Base-by-base conservation (phyloP, 2,888 invertebrate genomes). In the Napeogenes inachia region DNA sequence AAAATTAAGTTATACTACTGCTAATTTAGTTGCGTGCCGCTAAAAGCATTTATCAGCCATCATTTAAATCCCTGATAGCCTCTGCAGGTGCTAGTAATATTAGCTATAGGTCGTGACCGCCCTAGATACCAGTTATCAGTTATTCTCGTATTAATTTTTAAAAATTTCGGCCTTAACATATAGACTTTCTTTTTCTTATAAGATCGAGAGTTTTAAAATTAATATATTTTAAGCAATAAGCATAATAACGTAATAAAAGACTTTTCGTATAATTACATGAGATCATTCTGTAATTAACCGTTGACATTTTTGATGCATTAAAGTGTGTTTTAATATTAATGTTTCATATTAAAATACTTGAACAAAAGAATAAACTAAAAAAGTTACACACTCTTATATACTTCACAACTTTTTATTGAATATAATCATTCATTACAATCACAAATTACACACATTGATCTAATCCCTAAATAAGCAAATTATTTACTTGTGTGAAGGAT, bases 11-110 rank as follows among this genome's bases (percentile, higher is more conserved):
- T 60, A 57, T 68, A 67, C 61, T 56, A 57, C 30, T 62, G 70
- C 60, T 73, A 76, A 77, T 73, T 63, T 67, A 76, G 77, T 78
- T 77, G 74, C 75, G 71, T 74, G 74, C 61, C 57, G 68, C 70
- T 81, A 79, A 81, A 82, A 81, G 79, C 79, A 72, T 79, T 82
- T 79, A 80, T 77, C 73, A 62, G 75, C 73, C 72, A 73, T 79
- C 75, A 80, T 77, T 80, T 77, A 76, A 78, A 76, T 78, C 72
- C 65, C 53, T 73, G 65, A 73, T 73, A 72, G 73, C 71, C 69
- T 65, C 65, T 60, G 55, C 71, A 65, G 75, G 76, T 75, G 77
- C 73, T 77, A 79, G 79, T 78, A 72, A 72, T 70, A 70, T 71
- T 69, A 69, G 64, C 73, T 70, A 76, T 73, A 73, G 71, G 69